Conservation (phyloP, 2,113 vertebrate species). For the Gymnarchus niloticus region DNA sequence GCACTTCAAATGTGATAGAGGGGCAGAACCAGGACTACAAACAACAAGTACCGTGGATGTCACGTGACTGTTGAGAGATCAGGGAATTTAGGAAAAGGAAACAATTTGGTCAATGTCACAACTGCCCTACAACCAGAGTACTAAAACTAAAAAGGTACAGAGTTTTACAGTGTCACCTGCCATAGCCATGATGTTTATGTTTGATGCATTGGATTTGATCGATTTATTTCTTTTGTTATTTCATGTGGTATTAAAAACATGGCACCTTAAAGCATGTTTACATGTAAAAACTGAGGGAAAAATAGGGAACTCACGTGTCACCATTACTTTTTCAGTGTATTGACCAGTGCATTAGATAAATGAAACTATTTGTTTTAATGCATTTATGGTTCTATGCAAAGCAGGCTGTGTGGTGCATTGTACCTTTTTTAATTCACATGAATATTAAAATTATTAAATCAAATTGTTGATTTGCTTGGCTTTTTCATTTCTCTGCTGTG, state of each 20-base stretch:
- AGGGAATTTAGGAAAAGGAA: background rate
- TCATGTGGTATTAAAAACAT: background rate
- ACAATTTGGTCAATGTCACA: background rate
- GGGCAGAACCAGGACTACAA: background rate
- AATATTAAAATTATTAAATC: slow-evolving; percentile 32
- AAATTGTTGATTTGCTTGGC: background rate
- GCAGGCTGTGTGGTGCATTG: slow-evolving; percentile 37
- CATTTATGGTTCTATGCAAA: slow-evolving; percentile 56
- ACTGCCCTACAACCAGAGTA: background rate
- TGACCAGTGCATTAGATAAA: background rate
- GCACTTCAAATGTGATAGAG: background rate
- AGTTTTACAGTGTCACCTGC: background rate
- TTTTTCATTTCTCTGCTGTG: background rate
- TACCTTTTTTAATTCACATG: slow-evolving; percentile 37
- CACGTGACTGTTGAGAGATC: background rate
- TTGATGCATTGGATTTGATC: background rate
- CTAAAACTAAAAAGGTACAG: background rate
- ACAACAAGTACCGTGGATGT: too few species aligned
- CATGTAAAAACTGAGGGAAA: background rate
- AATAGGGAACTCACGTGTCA: background rate
- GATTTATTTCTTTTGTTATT: background rate
- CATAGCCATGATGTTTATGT: background rate
- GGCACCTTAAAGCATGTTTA: background rate
- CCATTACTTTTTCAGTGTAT: background rate
- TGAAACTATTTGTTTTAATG: background rate